Conservation (phyloP, 2,113 vertebrate genomes). For the Lasiurus cinereus region DNA sequence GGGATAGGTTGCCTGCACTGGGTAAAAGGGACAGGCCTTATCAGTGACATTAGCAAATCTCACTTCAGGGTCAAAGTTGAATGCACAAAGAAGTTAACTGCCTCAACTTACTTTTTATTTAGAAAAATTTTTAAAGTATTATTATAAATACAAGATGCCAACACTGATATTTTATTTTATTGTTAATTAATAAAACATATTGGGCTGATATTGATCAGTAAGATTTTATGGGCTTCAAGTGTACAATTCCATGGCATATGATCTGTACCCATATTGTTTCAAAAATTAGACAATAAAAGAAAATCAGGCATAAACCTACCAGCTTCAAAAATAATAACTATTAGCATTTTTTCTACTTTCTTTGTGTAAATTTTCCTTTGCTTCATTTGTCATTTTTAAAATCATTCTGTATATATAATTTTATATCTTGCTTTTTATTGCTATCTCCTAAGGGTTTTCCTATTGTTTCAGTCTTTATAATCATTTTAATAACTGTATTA, state of each 20-base stretch:
- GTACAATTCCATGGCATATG: not conserved
- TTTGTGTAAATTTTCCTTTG: not conserved
- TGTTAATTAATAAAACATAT: not conserved
- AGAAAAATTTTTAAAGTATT: not conserved
- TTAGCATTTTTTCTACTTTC: not conserved
- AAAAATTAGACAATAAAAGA: not conserved
- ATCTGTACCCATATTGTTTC: not conserved
- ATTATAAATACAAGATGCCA: not conserved
- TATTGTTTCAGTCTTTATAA: not conserved
- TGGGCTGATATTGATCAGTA: not conserved
- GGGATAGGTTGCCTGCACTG: not conserved
- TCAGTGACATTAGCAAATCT: not conserved
- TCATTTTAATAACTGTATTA: not conserved
- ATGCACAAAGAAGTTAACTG: not conserved
- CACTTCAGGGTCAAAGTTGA: not conserved
- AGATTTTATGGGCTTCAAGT: not conserved
- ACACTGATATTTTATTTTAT: not conserved
- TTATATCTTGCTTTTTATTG: not conserved
- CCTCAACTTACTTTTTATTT: not conserved
- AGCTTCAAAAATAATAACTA: not conserved
- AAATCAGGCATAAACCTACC: not conserved
- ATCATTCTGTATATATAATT: not conserved
- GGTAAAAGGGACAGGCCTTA: not conserved
- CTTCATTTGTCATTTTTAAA: conserved; percentile 35
- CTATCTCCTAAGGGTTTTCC: not conserved